Base-by-base conservation (phyloP, 2,113 vertebrate genomes). In the Muntiacus reevesi region DNA sequence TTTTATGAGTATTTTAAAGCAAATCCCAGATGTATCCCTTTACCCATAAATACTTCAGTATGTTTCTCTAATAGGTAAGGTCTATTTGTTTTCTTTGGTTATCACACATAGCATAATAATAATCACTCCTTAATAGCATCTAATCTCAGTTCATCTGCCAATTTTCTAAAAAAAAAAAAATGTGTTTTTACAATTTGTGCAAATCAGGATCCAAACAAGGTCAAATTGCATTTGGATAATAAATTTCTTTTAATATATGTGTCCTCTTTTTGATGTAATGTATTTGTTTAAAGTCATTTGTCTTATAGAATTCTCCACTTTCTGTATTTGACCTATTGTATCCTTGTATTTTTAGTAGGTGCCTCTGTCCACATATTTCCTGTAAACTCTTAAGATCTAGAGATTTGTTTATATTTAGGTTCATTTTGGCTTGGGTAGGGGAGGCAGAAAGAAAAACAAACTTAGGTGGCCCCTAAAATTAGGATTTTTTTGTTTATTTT, bases 201-300 rank as follows among this genome's bases (percentile, higher is more conserved):
- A 83, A 87, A 91, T 74, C 23, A 60, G 74, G 54, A 81, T 87
- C 60, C 52, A 91, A 43, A 60, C 19, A 95, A 93, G 36, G 30
- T 64, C 47, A 85, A 64, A 55, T 79, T 90, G 33, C 47, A 86
- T 79, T 89, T 86, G 30, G 67, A 76, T 89, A 30, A 57, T 79
- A 55, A 23, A 23, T 87, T 45, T 92, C 25, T 93, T 78, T 92
- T 76, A 60, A 28, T 89, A 45, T 47, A 6, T 64, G 11, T 64
- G 7, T 76, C 86, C 45, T 81, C 7, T 93, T 89, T 76, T 93
- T 36, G 52, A 76, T 85, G 19, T 62, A 54, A 52, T 76, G 57
- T 71, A 23, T 82, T 88, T 92, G 54, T 82, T 93, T 84, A 89
- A 96, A 89, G 45, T 76, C n/a, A 89, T 93, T 71, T 95, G 33